Conservation (phyloP, 2,888 invertebrate species). For the Eristalis arbustorum region DNA sequence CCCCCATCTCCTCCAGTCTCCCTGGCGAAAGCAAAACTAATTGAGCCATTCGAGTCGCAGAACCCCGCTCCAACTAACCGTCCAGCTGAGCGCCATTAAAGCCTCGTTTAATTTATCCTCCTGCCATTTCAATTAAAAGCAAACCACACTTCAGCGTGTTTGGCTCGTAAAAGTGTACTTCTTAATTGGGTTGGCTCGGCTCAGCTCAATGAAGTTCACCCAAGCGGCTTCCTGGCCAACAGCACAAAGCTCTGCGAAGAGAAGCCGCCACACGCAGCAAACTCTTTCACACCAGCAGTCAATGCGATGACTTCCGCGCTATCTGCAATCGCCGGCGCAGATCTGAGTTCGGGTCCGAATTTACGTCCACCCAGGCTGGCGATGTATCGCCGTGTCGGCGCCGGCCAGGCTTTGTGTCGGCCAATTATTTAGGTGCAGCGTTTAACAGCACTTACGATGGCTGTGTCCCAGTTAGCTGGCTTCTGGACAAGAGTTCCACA, state of each 20-base stretch:
- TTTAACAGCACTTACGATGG: constrained; percentile 12
- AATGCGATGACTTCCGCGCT: constrained; percentile 3
- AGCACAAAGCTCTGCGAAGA: constrained; percentile 44
- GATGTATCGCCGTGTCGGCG: not conserved
- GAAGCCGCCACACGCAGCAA: constrained; percentile 55
- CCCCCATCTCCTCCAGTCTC: no score
- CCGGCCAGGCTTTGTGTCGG: not conserved
- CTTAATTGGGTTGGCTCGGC: constrained; percentile 51
- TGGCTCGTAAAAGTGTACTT: constrained; percentile 46
- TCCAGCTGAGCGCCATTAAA: not conserved
- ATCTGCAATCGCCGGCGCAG: constrained; percentile 51
- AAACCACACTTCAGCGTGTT: constrained; percentile 3
- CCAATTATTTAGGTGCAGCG: constrained; percentile 58
- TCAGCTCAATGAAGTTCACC: constrained; percentile 41
- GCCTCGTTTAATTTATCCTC: not conserved
- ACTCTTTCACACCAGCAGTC: constrained; percentile 49
- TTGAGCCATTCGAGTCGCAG: no score
- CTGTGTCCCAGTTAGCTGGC: constrained; percentile 21
- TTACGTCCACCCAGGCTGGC: constrained; percentile 27
- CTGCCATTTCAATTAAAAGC: constrained; percentile 13
- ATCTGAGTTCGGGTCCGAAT: constrained; percentile 33
- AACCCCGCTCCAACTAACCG: no score
- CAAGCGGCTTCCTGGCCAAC: not conserved
- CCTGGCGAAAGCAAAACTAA: no score
- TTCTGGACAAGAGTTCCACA: constrained; percentile 42